Conservation (phyloP, 2,888 invertebrate species). For the Mythimna pallens region DNA sequence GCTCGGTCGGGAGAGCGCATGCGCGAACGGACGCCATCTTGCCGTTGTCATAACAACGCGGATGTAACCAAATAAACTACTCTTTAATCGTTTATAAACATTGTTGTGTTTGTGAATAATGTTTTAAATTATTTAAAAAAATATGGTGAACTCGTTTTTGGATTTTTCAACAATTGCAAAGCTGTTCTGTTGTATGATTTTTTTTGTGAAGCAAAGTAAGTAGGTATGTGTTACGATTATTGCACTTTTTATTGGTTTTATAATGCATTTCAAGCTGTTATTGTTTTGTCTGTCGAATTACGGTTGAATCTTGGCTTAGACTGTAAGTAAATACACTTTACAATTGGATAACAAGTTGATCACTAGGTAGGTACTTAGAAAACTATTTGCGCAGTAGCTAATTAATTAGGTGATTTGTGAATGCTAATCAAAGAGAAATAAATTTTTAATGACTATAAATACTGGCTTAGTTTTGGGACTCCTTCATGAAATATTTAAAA, state of each 20-base stretch:
- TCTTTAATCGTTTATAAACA: conserved; percentile 53
- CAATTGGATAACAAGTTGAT: neutral
- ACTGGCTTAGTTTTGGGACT: neutral
- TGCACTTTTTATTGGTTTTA: conserved; percentile 43
- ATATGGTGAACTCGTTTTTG: conserved; percentile 24
- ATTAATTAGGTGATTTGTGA: neutral
- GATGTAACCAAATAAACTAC: conserved; percentile 76
- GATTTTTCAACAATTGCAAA: neutral
- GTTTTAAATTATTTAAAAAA: conserved; percentile 8
- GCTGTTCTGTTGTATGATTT: conserved; percentile 27
- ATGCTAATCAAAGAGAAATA: neutral
- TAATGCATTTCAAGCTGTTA: conserved; percentile 28
- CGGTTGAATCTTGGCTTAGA: conserved; percentile 11
- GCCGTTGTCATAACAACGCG: conserved; percentile 82
- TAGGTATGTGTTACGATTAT: conserved; percentile 50
- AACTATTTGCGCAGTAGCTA: neutral
- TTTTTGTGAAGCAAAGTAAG: conserved; percentile 37
- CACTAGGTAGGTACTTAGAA: neutral
- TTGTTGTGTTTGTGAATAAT: conserved; percentile 25
- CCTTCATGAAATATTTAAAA: neutral
- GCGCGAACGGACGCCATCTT: conserved; percentile 78
- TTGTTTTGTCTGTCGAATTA: conserved; percentile 21
- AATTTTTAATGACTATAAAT: neutral
- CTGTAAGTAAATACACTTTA: too few species aligned
- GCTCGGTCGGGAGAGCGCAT: conserved; percentile 77